These are phyloP conservation scores for Agriopis marginaria DNA, from an alignment of 2,888 invertebrate species.

Conservation along the genomic window DNA sequence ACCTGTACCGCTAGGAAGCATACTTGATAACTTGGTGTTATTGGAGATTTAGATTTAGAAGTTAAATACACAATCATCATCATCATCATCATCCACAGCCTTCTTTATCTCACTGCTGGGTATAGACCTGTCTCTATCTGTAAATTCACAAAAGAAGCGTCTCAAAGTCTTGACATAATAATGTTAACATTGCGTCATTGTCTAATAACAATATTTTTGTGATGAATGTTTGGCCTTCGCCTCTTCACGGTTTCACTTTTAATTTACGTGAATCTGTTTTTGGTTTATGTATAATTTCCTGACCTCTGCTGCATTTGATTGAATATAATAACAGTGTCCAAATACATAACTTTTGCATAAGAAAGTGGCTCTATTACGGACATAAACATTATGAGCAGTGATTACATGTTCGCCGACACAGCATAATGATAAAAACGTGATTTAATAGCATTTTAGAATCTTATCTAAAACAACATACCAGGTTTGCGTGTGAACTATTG, in stretches of 20 bases:
- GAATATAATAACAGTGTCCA: slow-evolving; percentile 38
- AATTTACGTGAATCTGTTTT: slow-evolving; percentile 26
- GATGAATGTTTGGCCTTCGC: slow-evolving; percentile 8
- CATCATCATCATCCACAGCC: no score
- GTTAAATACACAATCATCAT: no score
- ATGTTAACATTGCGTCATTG: background rate
- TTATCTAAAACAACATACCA: background rate
- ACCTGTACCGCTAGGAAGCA: no score
- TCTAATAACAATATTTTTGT: slow-evolving; percentile 4
- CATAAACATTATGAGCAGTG: slow-evolving; percentile 1
- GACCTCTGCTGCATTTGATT: slow-evolving; percentile 51
- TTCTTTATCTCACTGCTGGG: no score
- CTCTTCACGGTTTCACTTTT: slow-evolving; percentile 18
- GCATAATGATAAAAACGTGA: slow-evolving; percentile 18
- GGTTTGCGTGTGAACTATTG: slow-evolving; percentile 14
- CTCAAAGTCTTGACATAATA: background rate
- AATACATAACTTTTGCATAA: slow-evolving; percentile 14
- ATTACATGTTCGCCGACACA: slow-evolving; percentile 1
- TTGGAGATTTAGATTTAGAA: no score
- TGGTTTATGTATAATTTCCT: slow-evolving; percentile 4
- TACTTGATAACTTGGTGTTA: no score
- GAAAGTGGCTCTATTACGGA: slow-evolving; percentile 6
- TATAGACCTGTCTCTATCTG: no score
- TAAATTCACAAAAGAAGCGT: background rate
- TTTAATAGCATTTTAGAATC: slow-evolving; percentile 15